Conservation (phyloP, 37 sponge, comb jelly and placozoan species). For the Haliclona indistincta region DNA sequence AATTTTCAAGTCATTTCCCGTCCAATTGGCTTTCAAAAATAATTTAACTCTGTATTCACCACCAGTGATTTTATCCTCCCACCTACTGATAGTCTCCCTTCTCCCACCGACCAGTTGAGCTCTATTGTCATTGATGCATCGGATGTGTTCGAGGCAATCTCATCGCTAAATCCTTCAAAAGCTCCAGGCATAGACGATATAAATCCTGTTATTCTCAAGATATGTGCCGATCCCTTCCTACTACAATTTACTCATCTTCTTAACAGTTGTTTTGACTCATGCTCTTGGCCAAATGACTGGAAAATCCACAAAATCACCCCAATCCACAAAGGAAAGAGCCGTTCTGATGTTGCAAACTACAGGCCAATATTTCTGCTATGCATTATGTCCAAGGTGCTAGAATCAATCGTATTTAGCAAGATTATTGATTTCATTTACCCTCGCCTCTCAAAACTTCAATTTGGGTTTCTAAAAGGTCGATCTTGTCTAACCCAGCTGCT, state of each 20-base stretch:
- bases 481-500: conserved; percentile 17
- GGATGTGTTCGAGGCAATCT: not conserved
- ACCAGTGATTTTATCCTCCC: too few species aligned
- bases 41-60: too few species aligned
- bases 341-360: conserved; percentile 8
- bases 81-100: too few species aligned
- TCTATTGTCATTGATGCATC: too few species aligned
- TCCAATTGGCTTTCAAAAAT: too few species aligned
- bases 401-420: conserved; percentile 7
- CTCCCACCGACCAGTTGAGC: too few species aligned
- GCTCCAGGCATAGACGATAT: not conserved
- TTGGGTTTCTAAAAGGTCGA: conserved; percentile 11
- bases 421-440: not conserved
- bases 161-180: not conserved
- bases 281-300: conserved; percentile 22
- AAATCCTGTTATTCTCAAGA: not conserved
- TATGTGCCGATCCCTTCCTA: too few species aligned
- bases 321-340: conserved; percentile 22
- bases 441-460: conserved; percentile 1
- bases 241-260: not conserved
- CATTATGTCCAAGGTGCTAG: conserved; percentile 22
- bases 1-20: too few species aligned
- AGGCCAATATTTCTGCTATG: conserved; percentile 33
- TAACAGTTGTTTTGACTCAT: not conserved
- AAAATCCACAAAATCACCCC: conserved; percentile 19